These are phyloP conservation scores for Lasioglossum malachurum DNA, from an alignment of 2,888 invertebrate genomes.

Conservation along the genomic window DNA sequence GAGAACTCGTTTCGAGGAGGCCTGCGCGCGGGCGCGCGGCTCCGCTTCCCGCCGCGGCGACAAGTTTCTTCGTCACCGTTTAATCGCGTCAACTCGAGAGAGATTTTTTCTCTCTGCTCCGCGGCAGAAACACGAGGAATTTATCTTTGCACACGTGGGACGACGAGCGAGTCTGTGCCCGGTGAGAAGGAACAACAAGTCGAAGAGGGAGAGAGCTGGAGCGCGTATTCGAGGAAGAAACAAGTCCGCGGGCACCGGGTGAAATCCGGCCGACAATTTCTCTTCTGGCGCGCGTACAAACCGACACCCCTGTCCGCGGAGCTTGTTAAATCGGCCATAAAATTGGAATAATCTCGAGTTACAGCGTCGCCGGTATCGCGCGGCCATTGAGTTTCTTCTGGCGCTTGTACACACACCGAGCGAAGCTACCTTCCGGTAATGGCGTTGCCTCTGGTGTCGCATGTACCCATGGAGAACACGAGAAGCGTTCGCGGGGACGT, in stretches of 20 bases:
- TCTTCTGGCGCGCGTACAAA: conserved; percentile 27
- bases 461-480: conserved; percentile 58
- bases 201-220: background rate
- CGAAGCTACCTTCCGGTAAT: conserved; percentile 64
- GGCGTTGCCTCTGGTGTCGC: conserved; percentile 65
- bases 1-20: conserved; percentile 72
- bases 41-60: conserved; percentile 20
- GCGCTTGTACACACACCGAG: conserved; percentile 49
- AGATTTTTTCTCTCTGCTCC: conserved; percentile 11
- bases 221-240: conserved; percentile 8
- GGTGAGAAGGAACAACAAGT: background rate
- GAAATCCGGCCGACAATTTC: conserved; percentile 43
- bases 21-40: background rate
- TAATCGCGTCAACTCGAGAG: conserved; percentile 22
- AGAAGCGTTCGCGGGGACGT: conserved; percentile 57
- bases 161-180: background rate
- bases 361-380: conserved; percentile 67
- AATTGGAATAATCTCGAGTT: conserved; percentile 79
- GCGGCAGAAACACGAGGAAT: background rate
- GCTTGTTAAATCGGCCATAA: conserved; percentile 80
- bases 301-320: conserved; percentile 52
- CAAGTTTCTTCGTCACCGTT: conserved; percentile 32
- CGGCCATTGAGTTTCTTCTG: conserved; percentile 65
- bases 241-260: conserved; percentile 8
- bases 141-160: conserved; percentile 3